Evolutionary conservation across 2,113 vertebrate genomes (phyloP).

Genomic region (Orycteropus afer): DNA sequence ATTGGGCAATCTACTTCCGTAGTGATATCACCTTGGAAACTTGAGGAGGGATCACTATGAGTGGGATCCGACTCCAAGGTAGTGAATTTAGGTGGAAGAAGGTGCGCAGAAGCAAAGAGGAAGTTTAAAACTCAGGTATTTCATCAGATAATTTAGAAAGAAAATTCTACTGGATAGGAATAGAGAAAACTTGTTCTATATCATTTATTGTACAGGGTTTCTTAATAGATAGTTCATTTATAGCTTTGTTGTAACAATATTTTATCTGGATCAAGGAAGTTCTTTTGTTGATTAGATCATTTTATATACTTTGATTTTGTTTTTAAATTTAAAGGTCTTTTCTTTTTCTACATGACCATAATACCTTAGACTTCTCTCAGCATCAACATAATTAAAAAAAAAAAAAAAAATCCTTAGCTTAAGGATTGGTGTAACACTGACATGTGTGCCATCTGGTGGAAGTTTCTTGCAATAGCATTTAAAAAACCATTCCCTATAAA

Average conservation of each 20-base stretch:
- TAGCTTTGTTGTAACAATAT: conserved; percentile 7
- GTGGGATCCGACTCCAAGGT: too few species aligned
- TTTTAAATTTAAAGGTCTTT: conserved; percentile 44
- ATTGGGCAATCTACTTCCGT: too few species aligned
- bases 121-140: neutral
- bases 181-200: neutral
- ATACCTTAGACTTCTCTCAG: conserved; percentile 15
- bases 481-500: neutral
- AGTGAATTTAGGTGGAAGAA: neutral
- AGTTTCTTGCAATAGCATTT: conserved; percentile 56
- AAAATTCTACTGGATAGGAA: neutral
- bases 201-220: neutral
- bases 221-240: neutral
- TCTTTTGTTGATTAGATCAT: neutral
- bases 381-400: neutral
- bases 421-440: neutral
- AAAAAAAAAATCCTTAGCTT: conserved; percentile 22
- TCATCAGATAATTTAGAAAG: conserved; percentile 17
- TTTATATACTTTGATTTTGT: neutral
- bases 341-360: conserved; percentile 19
- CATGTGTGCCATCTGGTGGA: conserved; percentile 73
- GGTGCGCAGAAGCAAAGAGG: neutral
- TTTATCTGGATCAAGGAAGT: neutral
- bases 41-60: too few species aligned
- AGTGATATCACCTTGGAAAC: too few species aligned